Conservation (phyloP, 2,113 vertebrate species). For the Erythrolamprus reginae region DNA sequence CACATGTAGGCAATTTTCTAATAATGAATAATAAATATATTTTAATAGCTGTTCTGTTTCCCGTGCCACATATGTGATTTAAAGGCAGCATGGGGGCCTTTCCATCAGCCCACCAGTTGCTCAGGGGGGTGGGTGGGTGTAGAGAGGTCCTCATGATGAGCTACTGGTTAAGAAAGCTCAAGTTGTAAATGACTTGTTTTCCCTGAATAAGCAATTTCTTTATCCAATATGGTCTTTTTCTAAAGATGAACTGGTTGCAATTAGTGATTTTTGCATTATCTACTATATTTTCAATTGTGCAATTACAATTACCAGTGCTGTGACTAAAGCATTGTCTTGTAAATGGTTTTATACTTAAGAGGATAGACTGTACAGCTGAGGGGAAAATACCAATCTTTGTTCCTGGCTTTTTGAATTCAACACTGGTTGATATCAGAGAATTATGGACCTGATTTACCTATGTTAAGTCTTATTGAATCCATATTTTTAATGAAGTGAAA, state of each 20-base stretch:
- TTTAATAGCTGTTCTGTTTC: conserved; percentile 67
- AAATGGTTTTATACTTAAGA: not conserved
- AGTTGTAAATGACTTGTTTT: not conserved
- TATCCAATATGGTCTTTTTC: not conserved
- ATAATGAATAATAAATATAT: conserved; percentile 79
- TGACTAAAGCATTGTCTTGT: not conserved
- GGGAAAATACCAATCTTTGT: not conserved
- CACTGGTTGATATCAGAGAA: not conserved
- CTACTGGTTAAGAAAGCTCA: not conserved
- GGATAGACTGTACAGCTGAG: not conserved
- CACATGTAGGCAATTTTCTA: conserved; percentile 70
- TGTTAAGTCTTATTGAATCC: not conserved
- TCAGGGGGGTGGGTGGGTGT: not conserved
- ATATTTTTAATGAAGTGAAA: not conserved
- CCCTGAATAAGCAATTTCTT: conserved; percentile 8
- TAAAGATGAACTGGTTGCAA: conserved; percentile 27
- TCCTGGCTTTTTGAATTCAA: not conserved
- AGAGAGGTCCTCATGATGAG: conserved; percentile 9
- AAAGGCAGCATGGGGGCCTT: conserved; percentile 36
- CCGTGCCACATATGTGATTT: conserved; percentile 57
- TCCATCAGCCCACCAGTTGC: not conserved
- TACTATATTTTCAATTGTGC: conserved; percentile 30
- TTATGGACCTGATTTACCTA: not conserved
- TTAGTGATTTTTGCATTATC: conserved; percentile 33
- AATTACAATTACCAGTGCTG: conserved; percentile 42